phyloP scores from a whole-genome alignment of 2,888 invertebrate species.

The Parasteatoda lunata region DNA sequence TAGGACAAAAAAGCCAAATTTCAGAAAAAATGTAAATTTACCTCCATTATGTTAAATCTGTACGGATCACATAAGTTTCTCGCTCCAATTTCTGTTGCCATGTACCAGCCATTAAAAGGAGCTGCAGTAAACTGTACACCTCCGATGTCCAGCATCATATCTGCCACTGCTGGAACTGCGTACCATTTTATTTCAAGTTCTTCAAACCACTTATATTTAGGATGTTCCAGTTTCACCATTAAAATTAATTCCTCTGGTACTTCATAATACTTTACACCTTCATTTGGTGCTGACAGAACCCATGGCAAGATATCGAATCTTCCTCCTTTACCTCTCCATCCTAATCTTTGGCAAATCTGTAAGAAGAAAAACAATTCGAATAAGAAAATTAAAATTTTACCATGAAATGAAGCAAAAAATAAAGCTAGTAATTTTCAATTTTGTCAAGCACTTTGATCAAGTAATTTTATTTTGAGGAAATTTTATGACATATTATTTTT shows the following conservation, averaged over 20 bases:
- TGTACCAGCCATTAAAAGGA: conserved; percentile 76
- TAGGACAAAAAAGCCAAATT: too few relatives aligned
- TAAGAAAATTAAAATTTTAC: neutral
- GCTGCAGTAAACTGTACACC: conserved; percentile 74
- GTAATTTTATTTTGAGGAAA: too few relatives aligned
- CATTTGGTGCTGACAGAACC: conserved; percentile 74
- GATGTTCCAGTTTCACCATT: conserved; percentile 74
- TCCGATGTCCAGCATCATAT: conserved; percentile 74
- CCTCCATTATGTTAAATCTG: conserved; percentile 74
- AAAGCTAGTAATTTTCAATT: too few relatives aligned
- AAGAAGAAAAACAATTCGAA: conserved; percentile 24
- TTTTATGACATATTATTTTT: too few relatives aligned
- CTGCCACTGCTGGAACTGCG: conserved; percentile 74
- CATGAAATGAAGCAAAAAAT: neutral
- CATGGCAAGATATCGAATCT: conserved; percentile 79
- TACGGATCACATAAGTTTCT: conserved; percentile 74
- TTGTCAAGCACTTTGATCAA: too few relatives aligned
- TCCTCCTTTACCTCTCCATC: conserved; percentile 88
- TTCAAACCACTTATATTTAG: conserved; percentile 74
- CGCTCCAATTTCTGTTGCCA: conserved; percentile 75
- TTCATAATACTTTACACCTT: conserved; percentile 74
- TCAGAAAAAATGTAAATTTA: conserved; percentile 35
- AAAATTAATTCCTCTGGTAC: conserved; percentile 74
- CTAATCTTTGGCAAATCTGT: conserved; percentile 82
- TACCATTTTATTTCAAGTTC: conserved; percentile 75